Conservation (phyloP, 2,888 invertebrate species). For the Hirudinaria manillensis region DNA sequence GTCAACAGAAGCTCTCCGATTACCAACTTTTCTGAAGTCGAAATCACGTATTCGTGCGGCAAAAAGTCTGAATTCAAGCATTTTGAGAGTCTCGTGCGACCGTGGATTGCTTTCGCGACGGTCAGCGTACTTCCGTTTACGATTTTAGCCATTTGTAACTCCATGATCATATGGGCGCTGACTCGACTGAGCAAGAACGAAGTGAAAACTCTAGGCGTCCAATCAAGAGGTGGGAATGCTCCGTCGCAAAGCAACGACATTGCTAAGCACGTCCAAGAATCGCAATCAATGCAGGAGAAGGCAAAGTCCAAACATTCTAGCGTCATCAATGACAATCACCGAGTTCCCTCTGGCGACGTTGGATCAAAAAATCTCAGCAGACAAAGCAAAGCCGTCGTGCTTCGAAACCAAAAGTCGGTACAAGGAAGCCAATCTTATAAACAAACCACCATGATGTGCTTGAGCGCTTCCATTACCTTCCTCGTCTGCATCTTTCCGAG, state of each 20-base stretch:
- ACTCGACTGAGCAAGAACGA: background rate
- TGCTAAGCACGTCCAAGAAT: background rate
- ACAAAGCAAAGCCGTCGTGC: background rate
- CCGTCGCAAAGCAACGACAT: background rate
- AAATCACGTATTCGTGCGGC: background rate
- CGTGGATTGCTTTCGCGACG: slow-evolving; percentile 40
- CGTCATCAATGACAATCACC: background rate
- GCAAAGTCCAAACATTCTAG: background rate
- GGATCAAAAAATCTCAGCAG: background rate
- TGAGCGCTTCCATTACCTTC: slow-evolving; percentile 39
- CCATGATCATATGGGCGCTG: slow-evolving; percentile 37
- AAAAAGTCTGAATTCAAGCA: slow-evolving; percentile 23
- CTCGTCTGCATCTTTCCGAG: slow-evolving; percentile 39
- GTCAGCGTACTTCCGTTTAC: slow-evolving; percentile 36
- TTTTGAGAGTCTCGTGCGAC: slow-evolving; percentile 39
- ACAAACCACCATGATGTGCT: slow-evolving; percentile 41
- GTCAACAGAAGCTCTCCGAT: background rate
- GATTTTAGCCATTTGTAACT: slow-evolving; percentile 39
- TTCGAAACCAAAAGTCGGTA: background rate
- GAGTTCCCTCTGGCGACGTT: too few species aligned
- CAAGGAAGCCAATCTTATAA: slow-evolving; percentile 20
- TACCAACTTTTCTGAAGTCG: background rate
- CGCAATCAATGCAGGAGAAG: background rate
- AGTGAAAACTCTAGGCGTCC: background rate
- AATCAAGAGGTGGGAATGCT: background rate